Base-by-base conservation (phyloP, 2,113 vertebrate species). In the Pteruthius melanotis region DNA sequence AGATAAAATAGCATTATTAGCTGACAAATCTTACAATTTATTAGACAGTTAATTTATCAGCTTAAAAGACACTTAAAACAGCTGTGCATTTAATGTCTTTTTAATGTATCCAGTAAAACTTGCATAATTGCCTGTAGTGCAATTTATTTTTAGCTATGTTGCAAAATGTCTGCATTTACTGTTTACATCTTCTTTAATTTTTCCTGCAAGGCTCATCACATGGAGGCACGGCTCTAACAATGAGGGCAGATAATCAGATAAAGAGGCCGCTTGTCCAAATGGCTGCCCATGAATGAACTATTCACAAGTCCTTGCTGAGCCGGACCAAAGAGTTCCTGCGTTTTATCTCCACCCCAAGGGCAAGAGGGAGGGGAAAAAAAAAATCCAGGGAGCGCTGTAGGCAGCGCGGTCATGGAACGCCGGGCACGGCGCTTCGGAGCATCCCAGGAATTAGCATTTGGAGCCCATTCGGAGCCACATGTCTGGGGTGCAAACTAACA, bases 1-100 rank as follows among this genome's bases (percentile, higher is more conserved):
- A 98, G 97, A 98, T 98, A 98, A 98, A 98, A 98, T 98, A 97
- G 98, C 98, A 98, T 98, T 98, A 98, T 98, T 98, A 98, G 98
- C 98, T 98, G 98, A 98, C 98, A 98, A 98, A 98, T 98, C 97
- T 98, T 98, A 98, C 98, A 98, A 98, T 98, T 98, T 98, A 98
- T 98, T 98, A 98, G 98, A 98, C 98, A 98, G 98, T 98, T 98
- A 98, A 98, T 98, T 98, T 98, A 98, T 98, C 98, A 98, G 97
- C 98, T 98, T 98, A 98, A 98, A 98, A 98, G 97, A 98, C 97
- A 98, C 98, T 98, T 98, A 98, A 98, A 98, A 98, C 98, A 98
- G 97, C 97, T 98, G 98, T 98, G 98, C 97, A 97, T 98, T 98
- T 98, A 98, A 98, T 98, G 98, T 98, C 97, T 98, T 98, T 98